Evolutionary conservation across 2,888 invertebrate species (phyloP).

Genomic region (Oscheius sp.): DNA sequence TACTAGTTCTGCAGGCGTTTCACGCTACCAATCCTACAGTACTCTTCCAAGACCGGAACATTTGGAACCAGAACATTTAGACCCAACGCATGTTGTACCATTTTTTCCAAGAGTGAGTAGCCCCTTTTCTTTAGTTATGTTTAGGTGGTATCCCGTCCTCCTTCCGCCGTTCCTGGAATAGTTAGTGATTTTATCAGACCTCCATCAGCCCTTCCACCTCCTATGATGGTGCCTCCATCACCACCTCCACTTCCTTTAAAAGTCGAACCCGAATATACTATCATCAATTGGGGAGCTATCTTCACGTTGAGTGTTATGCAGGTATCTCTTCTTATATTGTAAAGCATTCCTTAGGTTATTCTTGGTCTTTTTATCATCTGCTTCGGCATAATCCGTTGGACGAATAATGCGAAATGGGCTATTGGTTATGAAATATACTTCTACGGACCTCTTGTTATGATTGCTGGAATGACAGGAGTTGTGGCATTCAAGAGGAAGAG

Average conservation of each 20-base stretch:
- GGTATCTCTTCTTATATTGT: not conserved
- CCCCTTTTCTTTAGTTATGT: not conserved
- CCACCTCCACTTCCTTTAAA: not conserved
- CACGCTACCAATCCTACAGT: conserved; percentile 58
- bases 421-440: conserved; percentile 37
- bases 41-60: conserved; percentile 59
- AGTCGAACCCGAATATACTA: not conserved
- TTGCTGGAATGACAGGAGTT: conserved; percentile 30
- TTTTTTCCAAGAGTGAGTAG: conserved; percentile 7
- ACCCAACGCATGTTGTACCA: conserved; percentile 1
- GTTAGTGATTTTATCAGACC: conserved; percentile 24
- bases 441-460: conserved; percentile 32
- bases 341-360: conserved; percentile 7
- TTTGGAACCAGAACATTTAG: conserved; percentile 35
- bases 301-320: conserved; percentile 8
- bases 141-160: conserved; percentile 29
- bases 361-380: conserved; percentile 30
- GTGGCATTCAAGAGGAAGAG: conserved; percentile 2
- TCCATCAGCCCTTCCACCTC: conserved; percentile 4
- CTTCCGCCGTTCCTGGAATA: conserved; percentile 29
- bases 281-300: conserved; percentile 12
- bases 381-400: conserved; percentile 34
- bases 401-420: conserved; percentile 36
- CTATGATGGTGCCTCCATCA: conserved; percentile 11
- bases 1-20: conserved; percentile 27